These are phyloP conservation scores for Temnothorax curvispinosus DNA, from an alignment of 1,140 invertebrate species.

Conservation along the genomic window DNA sequence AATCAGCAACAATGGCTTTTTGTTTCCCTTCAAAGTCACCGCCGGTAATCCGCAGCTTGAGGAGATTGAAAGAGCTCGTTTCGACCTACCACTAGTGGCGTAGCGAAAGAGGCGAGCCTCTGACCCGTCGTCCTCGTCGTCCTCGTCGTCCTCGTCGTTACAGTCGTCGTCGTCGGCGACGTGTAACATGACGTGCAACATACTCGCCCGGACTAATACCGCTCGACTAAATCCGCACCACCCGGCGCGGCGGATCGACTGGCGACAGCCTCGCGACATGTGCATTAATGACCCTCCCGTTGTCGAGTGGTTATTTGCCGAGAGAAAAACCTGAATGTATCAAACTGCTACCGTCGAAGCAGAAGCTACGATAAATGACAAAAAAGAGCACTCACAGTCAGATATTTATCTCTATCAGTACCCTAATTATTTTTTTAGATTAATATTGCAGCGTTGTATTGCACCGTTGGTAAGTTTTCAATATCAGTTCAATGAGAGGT, in stretches of 20 bases:
- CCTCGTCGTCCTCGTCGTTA: not conserved
- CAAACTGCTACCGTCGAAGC: not conserved
- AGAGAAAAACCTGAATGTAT: not conserved
- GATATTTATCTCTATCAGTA: not conserved
- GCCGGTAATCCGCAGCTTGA: constrained; percentile 55
- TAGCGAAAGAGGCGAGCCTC: constrained; percentile 1
- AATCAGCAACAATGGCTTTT: constrained; percentile 62
- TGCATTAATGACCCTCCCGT: not conserved
- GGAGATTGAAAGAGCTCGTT: constrained; percentile 57
- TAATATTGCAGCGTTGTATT: not conserved
- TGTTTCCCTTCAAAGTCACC: constrained; percentile 51
- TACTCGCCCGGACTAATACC: not conserved
- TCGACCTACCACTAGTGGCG: constrained; percentile 24
- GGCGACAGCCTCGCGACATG: constrained; percentile 1
- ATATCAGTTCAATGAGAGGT: not conserved
- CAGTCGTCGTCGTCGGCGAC: not conserved
- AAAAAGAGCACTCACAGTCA: not conserved
- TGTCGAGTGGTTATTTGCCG: not conserved
- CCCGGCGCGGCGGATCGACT: constrained; percentile 2
- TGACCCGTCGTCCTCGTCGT: not conserved
- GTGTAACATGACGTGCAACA: not conserved
- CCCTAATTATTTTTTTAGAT: not conserved
- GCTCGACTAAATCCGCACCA: constrained; percentile 15
- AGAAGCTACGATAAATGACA: not conserved
- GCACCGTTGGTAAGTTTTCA: not conserved